phyloP scores from a whole-genome alignment of 2,797 vertebrate species.

The Sparidentex hasta region DNA sequence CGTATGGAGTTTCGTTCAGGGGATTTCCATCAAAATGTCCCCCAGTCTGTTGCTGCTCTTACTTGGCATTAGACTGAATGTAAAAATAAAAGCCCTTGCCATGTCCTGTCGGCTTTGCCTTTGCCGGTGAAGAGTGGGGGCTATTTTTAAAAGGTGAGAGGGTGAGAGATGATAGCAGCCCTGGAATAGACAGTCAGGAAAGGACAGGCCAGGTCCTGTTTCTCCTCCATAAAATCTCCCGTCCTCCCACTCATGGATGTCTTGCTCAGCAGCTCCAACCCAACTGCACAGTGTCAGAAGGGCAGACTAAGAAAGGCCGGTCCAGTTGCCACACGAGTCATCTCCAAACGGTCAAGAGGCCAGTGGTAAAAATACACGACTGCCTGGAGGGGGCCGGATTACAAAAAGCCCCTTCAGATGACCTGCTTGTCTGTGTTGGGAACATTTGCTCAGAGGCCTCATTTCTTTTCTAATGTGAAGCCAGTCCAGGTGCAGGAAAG shows the following conservation, averaged over 20 bases:
- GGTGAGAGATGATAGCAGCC: conserved; percentile 75
- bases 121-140: conserved; percentile 77
- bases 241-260: conserved; percentile 39
- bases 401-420: conserved; percentile 55
- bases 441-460: conserved; percentile 17
- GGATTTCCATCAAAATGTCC: conserved; percentile 24
- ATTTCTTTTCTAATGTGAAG: conserved; percentile 13
- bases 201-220: conserved; percentile 77
- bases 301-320: conserved; percentile 43
- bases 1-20: conserved; percentile 1
- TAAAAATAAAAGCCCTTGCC: conserved; percentile 78
- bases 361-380: conserved; percentile 75
- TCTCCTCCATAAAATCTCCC: conserved; percentile 67
- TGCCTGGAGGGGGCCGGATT: conserved; percentile 35
- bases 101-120: conserved; percentile 74
- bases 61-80: conserved; percentile 65
- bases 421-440: conserved; percentile 43
- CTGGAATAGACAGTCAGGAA: conserved; percentile 77
- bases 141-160: conserved; percentile 85
- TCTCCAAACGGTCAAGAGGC: conserved; percentile 52
- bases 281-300: conserved; percentile 45
- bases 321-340: conserved; percentile 63
- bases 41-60: conserved; percentile 50
- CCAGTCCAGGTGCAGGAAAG: conserved; percentile 3
- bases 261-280: conserved; percentile 76